Percentiles rank a stretch among this genome's conserved stretches.
These are phyloP conservation scores for Nestor notabilis DNA, from an alignment of 2,113 vertebrate genomes.

Conservation along the genomic window DNA sequence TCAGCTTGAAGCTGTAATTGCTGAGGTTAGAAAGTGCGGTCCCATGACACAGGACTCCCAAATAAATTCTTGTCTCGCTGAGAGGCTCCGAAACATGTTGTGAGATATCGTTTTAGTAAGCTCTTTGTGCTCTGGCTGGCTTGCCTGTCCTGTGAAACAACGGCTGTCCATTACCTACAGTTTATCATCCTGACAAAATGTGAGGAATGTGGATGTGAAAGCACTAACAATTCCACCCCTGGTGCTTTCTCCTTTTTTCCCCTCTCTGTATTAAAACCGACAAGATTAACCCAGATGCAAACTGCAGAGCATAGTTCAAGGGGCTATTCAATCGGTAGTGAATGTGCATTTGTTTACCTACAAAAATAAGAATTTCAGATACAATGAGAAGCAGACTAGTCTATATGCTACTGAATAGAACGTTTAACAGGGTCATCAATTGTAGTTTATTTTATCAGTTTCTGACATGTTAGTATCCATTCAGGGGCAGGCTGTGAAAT, in stretches of 20 bases:
- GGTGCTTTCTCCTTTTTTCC: conserved; percentile 65
- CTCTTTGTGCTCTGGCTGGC: conserved; percentile 70
- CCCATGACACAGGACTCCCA: conserved; percentile 59
- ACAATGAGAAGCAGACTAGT: conserved; percentile 73
- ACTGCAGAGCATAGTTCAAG: conserved; percentile 80
- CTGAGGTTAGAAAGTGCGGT: conserved; percentile 68
- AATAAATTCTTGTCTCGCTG: conserved; percentile 71
- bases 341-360: conserved; percentile 83
- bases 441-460: conserved; percentile 77
- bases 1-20: conserved; percentile 62
- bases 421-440: conserved; percentile 74
- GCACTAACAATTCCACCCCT: conserved; percentile 76
- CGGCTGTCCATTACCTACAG: conserved; percentile 76
- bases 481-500: conserved; percentile 32
- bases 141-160: conserved; percentile 66
- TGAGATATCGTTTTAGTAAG: conserved; percentile 39
- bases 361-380: conserved; percentile 80
- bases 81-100: conserved; percentile 46
- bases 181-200: conserved; percentile 83
- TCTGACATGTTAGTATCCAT: conserved; percentile 74
- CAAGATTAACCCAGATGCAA: conserved; percentile 82
- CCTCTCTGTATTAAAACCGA: conserved; percentile 78
- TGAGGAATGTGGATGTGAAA: conserved; percentile 76
- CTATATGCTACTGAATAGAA: conserved; percentile 66
- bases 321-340: conserved; percentile 76